These are phyloP conservation scores for Meteorus colon DNA, from an alignment of 2,888 invertebrate species.

Conservation along the genomic window DNA sequence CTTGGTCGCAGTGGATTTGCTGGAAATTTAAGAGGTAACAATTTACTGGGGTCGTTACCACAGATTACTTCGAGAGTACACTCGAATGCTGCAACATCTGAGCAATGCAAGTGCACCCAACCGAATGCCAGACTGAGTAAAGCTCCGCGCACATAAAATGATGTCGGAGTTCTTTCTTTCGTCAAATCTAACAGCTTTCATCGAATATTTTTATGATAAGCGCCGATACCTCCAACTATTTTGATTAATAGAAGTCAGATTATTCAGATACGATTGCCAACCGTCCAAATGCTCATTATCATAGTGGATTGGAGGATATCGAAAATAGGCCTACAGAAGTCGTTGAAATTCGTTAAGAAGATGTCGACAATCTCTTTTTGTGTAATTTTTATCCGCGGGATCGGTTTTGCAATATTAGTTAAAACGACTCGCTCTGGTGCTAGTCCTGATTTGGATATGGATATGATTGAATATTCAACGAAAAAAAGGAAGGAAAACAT, in stretches of 20 bases:
- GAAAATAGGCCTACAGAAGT: conserved; percentile 22
- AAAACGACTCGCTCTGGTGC: conserved; percentile 18
- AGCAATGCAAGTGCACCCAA: conserved; percentile 70
- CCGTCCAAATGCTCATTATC: conserved; percentile 47
- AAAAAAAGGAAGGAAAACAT: not conserved
- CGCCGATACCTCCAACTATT: not conserved
- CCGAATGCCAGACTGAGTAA: conserved; percentile 63
- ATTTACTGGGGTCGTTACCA: conserved; percentile 68
- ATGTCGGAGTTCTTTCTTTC: conserved; percentile 43
- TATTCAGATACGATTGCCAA: conserved; percentile 39
- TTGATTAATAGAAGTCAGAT: not conserved
- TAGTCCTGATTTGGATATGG: conserved; percentile 7
- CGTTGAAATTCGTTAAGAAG: not conserved
- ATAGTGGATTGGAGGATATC: not conserved
- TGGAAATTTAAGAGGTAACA: conserved; percentile 68
- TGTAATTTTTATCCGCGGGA: conserved; percentile 1
- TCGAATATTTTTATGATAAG: conserved; percentile 23
- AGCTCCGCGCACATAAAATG: conserved; percentile 63
- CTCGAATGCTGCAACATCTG: conserved; percentile 66
- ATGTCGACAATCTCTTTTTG: conserved; percentile 8
- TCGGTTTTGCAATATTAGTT: not conserved
- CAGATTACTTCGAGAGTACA: conserved; percentile 71
- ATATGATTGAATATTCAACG: not conserved
- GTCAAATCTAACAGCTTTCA: conserved; percentile 26
- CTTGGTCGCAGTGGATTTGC: conserved; percentile 76